These are phyloP conservation scores for Coecobrya sp. DNA, from an alignment of 2,888 invertebrate genomes.

Conservation along the genomic window DNA sequence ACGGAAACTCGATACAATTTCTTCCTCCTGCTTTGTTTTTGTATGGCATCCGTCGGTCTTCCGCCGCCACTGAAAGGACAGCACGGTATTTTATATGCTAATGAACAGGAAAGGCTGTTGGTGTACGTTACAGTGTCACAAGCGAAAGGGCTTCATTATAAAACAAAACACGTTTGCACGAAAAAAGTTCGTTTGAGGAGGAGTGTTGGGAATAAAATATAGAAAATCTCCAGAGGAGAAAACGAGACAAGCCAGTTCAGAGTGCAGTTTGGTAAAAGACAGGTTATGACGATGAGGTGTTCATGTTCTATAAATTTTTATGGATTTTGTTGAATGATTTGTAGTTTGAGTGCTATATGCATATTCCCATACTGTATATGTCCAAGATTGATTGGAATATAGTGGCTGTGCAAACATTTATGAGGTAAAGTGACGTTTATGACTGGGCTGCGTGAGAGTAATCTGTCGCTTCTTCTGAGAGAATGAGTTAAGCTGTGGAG, in stretches of 20 bases:
- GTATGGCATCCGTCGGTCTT: conserved; percentile 51
- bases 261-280: no score
- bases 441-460: no score
- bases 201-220: not conserved
- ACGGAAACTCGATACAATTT: conserved; percentile 37
- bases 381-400: no score
- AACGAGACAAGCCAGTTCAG: no score
- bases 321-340: not conserved
- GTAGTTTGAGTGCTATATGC: not conserved
- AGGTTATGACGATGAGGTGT: no score
- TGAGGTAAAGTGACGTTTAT: no score
- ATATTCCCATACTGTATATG: no score
- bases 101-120: conserved; percentile 4
- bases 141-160: conserved; percentile 6
- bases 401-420: not conserved
- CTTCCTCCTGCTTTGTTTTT: conserved; percentile 40
- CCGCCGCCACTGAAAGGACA: not conserved
- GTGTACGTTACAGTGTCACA: not conserved
- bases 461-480: no score
- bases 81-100: conserved; percentile 1
- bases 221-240: not conserved
- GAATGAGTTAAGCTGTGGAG: no score
- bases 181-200: not conserved
- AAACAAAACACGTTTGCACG: not conserved
- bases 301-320: no score